These are phyloP conservation scores for Cephus pulcher DNA, from an alignment of 2,888 invertebrate species.

Conservation along the genomic window DNA sequence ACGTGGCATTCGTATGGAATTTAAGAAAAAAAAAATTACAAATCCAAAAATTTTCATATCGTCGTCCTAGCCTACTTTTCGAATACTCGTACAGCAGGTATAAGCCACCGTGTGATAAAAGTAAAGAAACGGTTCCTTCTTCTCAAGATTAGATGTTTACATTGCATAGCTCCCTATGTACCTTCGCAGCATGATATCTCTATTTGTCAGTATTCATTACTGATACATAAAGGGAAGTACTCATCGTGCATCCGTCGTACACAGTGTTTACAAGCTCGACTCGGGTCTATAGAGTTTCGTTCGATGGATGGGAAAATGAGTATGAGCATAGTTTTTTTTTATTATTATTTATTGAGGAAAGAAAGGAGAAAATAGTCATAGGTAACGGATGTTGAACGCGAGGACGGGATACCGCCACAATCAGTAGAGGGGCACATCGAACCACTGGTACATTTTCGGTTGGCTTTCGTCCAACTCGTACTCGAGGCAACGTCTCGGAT, in stretches of 20 bases:
- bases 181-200: not conserved
- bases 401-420: not conserved
- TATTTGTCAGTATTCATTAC: not conserved
- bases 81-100: not conserved
- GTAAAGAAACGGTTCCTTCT: not conserved
- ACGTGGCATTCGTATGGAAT: not conserved
- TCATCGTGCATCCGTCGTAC: not conserved
- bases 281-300: not conserved
- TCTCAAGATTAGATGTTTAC: not conserved
- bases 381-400: not conserved
- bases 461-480: conserved; percentile 56
- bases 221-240: not conserved
- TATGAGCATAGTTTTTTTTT: not conserved
- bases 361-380: not conserved
- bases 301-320: not conserved
- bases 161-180: not conserved
- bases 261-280: not conserved
- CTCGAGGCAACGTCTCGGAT: conserved; percentile 53
- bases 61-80: not conserved
- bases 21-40: not conserved
- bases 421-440: conserved; percentile 56
- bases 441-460: conserved; percentile 57
- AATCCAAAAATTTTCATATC: not conserved
- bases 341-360: not conserved
- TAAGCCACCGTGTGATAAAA: not conserved